These are phyloP conservation scores for Plotosus lineatus DNA, from an alignment of 2,113 vertebrate species.

Conservation along the genomic window DNA sequence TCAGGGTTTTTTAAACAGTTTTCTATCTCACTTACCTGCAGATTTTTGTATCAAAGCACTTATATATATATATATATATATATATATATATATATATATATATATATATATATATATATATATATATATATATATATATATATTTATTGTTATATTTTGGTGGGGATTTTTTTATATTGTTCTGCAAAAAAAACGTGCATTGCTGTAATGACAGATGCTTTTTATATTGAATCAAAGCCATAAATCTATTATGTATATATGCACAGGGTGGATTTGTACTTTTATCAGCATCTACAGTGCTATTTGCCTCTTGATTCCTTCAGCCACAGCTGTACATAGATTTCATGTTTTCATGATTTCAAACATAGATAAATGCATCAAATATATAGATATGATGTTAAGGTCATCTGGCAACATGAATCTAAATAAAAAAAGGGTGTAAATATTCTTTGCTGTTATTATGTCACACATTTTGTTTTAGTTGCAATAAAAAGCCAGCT, in stretches of 20 bases:
- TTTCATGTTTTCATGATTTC: too few relatives aligned
- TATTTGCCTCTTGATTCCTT: constrained; percentile 12
- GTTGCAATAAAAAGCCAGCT: constrained; percentile 47
- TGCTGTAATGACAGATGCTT: constrained; percentile 65
- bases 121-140: constrained; percentile 82
- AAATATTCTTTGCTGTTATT: constrained; percentile 41
- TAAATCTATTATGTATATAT: constrained; percentile 57
- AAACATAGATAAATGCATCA: too few relatives aligned
- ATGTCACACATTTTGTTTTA: constrained; percentile 33
- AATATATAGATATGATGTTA: constrained; percentile 19
- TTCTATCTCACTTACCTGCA: constrained; percentile 38
- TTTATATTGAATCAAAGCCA: constrained; percentile 62
- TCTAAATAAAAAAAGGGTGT: constrained; percentile 7
- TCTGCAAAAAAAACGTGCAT: constrained; percentile 62
- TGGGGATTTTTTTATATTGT: constrained; percentile 64
- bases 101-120: constrained; percentile 76
- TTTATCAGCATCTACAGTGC: constrained; percentile 31
- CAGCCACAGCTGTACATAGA: not conserved
- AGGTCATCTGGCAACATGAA: constrained; percentile 15
- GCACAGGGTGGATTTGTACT: constrained; percentile 54
- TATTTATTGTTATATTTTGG: constrained; percentile 76
- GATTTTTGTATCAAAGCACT: constrained; percentile 71
- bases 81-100: constrained; percentile 75
- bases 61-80: constrained; percentile 78
- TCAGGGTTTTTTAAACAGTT: constrained; percentile 32